Evolutionary conservation across 64 coral and sea anemone species (phyloP).

Genomic region (Montipora efflorescens): DNA sequence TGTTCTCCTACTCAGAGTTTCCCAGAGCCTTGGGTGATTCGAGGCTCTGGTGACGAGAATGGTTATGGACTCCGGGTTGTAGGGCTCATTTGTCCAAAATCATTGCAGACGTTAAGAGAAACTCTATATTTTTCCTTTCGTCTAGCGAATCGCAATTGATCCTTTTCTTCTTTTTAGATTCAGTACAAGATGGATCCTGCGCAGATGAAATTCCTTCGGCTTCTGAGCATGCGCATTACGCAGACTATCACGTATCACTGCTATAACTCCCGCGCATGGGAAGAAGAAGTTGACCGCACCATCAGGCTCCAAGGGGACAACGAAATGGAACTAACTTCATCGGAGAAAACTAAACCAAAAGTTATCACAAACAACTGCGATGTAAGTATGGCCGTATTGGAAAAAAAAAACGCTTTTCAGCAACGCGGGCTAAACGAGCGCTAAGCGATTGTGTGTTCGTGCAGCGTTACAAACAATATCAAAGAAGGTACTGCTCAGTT

Average conservation of each 20-base stretch:
- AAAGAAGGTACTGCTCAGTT: neutral
- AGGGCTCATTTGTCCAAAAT: too few species aligned
- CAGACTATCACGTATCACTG: slow-evolving; percentile 41
- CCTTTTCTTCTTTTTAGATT: neutral
- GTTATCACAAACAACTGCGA: slow-evolving; percentile 21
- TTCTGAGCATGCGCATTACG: slow-evolving; percentile 41
- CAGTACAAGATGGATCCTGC: slow-evolving; percentile 27
- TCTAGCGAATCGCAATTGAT: too few species aligned
- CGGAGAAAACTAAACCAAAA: slow-evolving; percentile 47
- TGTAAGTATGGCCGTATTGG: neutral
- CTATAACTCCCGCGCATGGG: slow-evolving; percentile 46
- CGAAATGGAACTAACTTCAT: slow-evolving; percentile 39
- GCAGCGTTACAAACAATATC: neutral
- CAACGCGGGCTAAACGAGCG: neutral
- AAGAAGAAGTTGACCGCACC: slow-evolving; percentile 17
- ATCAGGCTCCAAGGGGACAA: slow-evolving; percentile 48
- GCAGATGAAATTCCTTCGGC: slow-evolving; percentile 32
- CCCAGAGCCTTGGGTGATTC: too few species aligned
- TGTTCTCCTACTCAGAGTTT: too few species aligned
- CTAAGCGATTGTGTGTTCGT: neutral
- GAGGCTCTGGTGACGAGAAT: too few species aligned
- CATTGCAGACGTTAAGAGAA: too few species aligned
- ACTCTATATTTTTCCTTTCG: neutral
- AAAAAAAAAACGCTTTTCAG: too few species aligned
- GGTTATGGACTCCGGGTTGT: too few species aligned